Conservation (phyloP, 2,888 invertebrate genomes). For the Eulithis testata region DNA sequence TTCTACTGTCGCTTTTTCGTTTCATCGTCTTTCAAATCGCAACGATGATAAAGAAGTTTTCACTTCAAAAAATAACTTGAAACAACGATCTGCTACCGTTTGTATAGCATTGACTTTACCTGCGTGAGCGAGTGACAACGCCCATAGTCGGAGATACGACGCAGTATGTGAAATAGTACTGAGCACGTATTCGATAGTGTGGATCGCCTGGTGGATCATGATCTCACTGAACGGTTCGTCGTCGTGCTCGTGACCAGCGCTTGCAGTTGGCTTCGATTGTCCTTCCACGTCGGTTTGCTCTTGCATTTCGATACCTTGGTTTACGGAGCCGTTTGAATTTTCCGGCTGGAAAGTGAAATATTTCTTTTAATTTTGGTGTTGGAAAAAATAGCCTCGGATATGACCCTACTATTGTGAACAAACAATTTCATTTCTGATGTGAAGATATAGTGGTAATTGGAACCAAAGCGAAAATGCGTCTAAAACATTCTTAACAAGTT, state of each 20-base stretch:
- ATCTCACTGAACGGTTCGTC: constrained; percentile 92
- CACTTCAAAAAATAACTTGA: too few relatives aligned
- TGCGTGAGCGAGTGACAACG: constrained; percentile 97
- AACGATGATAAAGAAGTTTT: too few relatives aligned
- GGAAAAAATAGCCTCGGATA: too few relatives aligned
- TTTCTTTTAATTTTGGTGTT: neutral
- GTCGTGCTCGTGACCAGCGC: constrained; percentile 63
- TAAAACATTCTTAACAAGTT: too few relatives aligned
- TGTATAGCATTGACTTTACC: constrained; percentile 78
- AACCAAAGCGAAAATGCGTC: too few relatives aligned
- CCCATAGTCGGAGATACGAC: constrained; percentile 98
- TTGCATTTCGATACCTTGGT: constrained; percentile 87
- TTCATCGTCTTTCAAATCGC: too few relatives aligned
- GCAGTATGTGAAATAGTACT: constrained; percentile 99
- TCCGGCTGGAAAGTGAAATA: constrained; percentile 59
- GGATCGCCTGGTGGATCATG: constrained; percentile 97
- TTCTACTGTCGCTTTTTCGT: too few relatives aligned
- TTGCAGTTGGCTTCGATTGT: constrained; percentile 48
- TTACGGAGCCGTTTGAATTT: constrained; percentile 86
- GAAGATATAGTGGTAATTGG: too few relatives aligned
- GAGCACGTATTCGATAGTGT: constrained; percentile 98
- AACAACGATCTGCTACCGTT: too few relatives aligned
- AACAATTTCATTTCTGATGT: too few relatives aligned
- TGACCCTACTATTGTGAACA: too few relatives aligned
- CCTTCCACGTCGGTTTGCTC: constrained; percentile 74